These are phyloP conservation scores for Etheostoma perlongum DNA, from an alignment of 2,797 vertebrate genomes.

Conservation along the genomic window DNA sequence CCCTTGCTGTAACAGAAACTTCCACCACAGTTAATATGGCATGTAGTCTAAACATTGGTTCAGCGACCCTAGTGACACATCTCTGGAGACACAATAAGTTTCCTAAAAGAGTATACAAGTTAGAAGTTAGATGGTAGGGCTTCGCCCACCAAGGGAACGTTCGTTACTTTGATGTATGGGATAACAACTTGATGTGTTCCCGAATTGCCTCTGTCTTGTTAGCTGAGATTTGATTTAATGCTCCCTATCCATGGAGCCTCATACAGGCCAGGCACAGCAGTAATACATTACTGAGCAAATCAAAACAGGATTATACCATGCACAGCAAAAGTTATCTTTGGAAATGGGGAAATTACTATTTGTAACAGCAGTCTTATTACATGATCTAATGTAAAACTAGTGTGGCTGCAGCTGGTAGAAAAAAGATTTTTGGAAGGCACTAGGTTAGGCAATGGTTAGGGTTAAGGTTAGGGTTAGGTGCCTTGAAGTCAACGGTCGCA, in stretches of 20 bases:
- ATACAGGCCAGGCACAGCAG: conserved; percentile 9
- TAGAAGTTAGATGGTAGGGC: conserved; percentile 27
- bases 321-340: conserved; percentile 40
- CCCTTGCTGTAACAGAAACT: too few species aligned
- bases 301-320: conserved; percentile 47
- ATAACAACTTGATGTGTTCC: conserved; percentile 60
- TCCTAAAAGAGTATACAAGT: conserved; percentile 24
- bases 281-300: conserved; percentile 46
- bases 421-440: not conserved
- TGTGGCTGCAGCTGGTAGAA: not conserved
- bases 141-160: conserved; percentile 31
- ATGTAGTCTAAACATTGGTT: conserved; percentile 18
- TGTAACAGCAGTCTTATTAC: conserved; percentile 16
- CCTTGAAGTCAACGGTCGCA: too few species aligned
- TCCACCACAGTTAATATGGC: not conserved
- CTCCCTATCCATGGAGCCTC: conserved; percentile 30
- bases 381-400: conserved; percentile 12
- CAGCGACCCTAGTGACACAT: conserved; percentile 21
- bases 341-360: conserved; percentile 33
- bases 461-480: too few species aligned
- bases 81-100: conserved; percentile 35
- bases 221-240: conserved; percentile 52
- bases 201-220: conserved; percentile 54
- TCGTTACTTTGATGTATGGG: conserved; percentile 60
- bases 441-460: too few species aligned